Percentiles rank a stretch among this genome's conserved stretches.
Evolutionary conservation across 1,140 invertebrate genomes (phyloP).

Genomic region (Cheumatopsyche charites): DNA sequence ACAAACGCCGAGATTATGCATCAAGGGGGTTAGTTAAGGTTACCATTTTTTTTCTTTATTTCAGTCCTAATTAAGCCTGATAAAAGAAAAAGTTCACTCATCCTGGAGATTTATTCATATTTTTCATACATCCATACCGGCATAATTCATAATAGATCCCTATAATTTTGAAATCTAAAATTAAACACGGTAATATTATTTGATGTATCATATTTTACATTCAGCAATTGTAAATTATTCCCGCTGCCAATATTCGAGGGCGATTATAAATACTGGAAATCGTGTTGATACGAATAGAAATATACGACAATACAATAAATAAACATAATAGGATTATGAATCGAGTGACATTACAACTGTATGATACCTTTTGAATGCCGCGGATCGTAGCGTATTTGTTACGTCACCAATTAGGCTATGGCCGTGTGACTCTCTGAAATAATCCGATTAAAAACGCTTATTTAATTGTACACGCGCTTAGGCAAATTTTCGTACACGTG

Average conservation of each 20-base stretch:
- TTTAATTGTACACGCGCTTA: no score
- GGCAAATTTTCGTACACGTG: no score
- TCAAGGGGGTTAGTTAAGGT: neutral
- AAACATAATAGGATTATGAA: slow-evolving; percentile 8
- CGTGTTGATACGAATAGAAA: neutral
- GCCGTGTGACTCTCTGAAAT: neutral
- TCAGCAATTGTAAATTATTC: no score
- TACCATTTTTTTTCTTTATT: neutral
- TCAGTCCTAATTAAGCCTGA: slow-evolving; percentile 3
- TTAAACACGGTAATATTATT: no score
- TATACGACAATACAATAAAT: neutral
- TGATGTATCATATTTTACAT: no score
- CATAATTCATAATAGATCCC: no score
- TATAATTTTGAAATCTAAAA: no score
- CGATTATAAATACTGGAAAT: no score
- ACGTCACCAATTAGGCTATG: slow-evolving; percentile 18
- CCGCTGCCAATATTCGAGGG: no score
- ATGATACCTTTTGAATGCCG: slow-evolving; percentile 22
- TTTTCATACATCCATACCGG: no score
- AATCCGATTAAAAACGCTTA: slow-evolving; percentile 22
- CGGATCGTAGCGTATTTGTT: slow-evolving; percentile 2
- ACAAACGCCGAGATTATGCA: slow-evolving; percentile 23
- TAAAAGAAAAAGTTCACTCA: slow-evolving; percentile 5
- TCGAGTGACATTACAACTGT: neutral
- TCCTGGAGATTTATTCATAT: no score